Conservation (phyloP, 2,797 vertebrate genomes). For the Cephalopachus bancanus region DNA sequence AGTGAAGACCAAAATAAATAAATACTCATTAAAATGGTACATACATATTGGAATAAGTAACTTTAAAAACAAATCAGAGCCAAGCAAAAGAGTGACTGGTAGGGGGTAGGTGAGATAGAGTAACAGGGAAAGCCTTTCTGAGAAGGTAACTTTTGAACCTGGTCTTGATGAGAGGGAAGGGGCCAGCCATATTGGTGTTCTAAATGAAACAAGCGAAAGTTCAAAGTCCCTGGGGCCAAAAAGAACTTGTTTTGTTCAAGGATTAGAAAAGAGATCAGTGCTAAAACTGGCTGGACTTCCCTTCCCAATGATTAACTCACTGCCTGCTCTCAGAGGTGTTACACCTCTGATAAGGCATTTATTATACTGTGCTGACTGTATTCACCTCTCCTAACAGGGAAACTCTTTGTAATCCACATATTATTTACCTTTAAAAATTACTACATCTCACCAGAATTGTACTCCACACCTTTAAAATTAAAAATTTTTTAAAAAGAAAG, state of each 20-base stretch:
- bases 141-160: neutral
- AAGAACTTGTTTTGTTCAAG: neutral
- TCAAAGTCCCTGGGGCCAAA: neutral
- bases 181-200: neutral
- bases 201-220: neutral
- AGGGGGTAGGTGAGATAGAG: neutral
- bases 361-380: rapidly evolving
- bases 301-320: neutral
- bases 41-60: neutral
- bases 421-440: neutral
- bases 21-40: neutral
- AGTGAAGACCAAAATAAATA: neutral
- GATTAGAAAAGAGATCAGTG: neutral
- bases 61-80: neutral
- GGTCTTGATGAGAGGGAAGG: neutral
- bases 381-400: neutral
- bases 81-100: neutral
- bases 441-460: neutral
- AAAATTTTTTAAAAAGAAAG: too few relatives aligned
- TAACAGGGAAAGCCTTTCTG: neutral
- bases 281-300: neutral
- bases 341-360: neutral
- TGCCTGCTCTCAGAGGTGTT: neutral
- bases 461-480: neutral
- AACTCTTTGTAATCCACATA: neutral